Conservation (phyloP, 2,888 invertebrate species). For the Oxyteleia sp. region DNA sequence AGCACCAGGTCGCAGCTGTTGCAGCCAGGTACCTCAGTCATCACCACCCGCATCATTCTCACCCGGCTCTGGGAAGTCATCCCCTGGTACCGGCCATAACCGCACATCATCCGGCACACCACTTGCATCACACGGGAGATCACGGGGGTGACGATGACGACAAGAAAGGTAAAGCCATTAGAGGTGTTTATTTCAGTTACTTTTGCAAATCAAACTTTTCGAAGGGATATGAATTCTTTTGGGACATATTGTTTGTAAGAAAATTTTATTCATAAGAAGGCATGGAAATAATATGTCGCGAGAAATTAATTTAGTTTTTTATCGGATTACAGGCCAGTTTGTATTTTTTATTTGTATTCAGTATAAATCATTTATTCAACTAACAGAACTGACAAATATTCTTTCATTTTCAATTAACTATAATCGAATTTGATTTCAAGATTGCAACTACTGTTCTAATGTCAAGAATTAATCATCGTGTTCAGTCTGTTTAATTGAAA, state of each 20-base stretch:
- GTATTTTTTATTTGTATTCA: background rate
- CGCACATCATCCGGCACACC: conserved; percentile 84
- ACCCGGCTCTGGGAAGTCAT: conserved; percentile 84
- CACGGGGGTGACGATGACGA: conserved; percentile 86
- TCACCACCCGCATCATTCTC: conserved; percentile 85
- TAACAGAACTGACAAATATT: too few relatives aligned
- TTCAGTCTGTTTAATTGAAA: background rate
- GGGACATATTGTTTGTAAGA: too few relatives aligned
- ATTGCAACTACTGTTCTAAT: background rate
- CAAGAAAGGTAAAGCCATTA: conserved; percentile 84
- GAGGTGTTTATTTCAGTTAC: background rate
- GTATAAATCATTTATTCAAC: too few relatives aligned
- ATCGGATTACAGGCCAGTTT: too few relatives aligned
- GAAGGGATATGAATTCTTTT: too few relatives aligned
- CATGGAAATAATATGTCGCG: too few relatives aligned
- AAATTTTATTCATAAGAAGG: too few relatives aligned
- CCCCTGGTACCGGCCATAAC: conserved; percentile 84
- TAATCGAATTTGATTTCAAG: background rate
- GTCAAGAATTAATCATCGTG: background rate
- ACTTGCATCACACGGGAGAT: conserved; percentile 83
- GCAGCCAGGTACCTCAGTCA: conserved; percentile 84
- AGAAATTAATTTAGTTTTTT: too few relatives aligned
- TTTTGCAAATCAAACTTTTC: too few relatives aligned
- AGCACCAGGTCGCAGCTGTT: conserved; percentile 85
- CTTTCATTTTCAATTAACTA: too few relatives aligned